Evolutionary conservation across 35 echinoderm and acorn worm genomes (phyloP), one percentile per base, ranked within the genome.

Genomic region (Patiria miniata): DNA sequence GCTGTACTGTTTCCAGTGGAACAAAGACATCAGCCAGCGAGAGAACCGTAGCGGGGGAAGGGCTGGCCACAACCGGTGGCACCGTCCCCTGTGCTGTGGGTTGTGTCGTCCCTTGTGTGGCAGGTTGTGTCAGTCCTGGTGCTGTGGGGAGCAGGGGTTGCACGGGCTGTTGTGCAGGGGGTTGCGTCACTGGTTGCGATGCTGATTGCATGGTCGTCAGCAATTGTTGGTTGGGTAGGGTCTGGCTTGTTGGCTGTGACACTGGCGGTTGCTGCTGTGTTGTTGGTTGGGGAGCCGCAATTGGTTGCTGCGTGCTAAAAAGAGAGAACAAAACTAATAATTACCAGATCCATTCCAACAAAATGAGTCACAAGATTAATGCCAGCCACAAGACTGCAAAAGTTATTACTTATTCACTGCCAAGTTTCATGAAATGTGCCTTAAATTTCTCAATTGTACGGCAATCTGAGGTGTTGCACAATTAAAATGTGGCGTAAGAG

Each of bases 21-120:
- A 98, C 95, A 88, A 94, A 91, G 21, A 98, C 65, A 91, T 98
- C 95, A 14, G 92, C 92, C 33, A 98, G 52, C 16, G 95, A 94
- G 28, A 98, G 73, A 28, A 98, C 95, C 15, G 94, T 84, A 37
- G 76, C 61, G 61, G 83, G 44, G 51, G 86, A 52, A 28, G 61
- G 37, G 38, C 85, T 61, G 29, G 36, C 77, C 37, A 40, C 53
- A 3, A 79, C 81, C 4, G 79, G 61, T 30, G 22, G 65, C 14
- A 73, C 65, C 34, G 34, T 34, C 23, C 26, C 8, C 26, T 73
- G 65, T 30, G 26, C 7, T 73, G 65, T 30, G 7, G 26, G 26
- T 73, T 73, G 65, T 22, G 65, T 6, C 8, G 26, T 26, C 26
- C 26, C 7, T 10, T 73, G 65, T 30, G 26, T 30, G 1, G 34